Conservation (phyloP, 1,140 invertebrate species). For the Procambarus clarkii region DNA sequence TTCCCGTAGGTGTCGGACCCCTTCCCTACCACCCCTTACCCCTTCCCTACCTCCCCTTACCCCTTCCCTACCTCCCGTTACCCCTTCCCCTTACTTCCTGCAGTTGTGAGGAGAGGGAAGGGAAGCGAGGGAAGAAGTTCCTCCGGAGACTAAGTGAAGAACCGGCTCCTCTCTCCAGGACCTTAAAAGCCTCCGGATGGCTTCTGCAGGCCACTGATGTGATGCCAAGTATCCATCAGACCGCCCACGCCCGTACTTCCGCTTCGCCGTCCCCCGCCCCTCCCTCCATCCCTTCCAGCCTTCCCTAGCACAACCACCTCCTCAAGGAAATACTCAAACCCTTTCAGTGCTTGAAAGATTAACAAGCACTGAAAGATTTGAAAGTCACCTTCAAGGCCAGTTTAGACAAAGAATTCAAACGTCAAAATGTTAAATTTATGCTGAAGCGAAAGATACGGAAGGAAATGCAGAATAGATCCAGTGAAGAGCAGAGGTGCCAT, state of each 20-base stretch:
- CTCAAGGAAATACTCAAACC: no score
- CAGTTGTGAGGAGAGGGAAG: neutral
- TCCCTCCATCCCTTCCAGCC: neutral
- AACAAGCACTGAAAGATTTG: no score
- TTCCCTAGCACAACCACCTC: neutral
- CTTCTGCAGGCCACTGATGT: neutral
- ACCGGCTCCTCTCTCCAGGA: neutral
- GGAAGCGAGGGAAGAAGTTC: neutral
- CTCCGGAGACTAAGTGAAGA: neutral
- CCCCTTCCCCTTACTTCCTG: neutral
- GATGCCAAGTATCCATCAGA: neutral
- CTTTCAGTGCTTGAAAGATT: no score
- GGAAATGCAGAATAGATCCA: no score
- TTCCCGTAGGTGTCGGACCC: neutral
- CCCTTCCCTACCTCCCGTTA: no score
- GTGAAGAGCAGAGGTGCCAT: no score
- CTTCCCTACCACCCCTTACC: no score
- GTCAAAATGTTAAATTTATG: no score
- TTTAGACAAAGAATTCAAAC: no score
- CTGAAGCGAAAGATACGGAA: no score
- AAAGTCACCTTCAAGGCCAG: no score
- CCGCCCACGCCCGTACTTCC: neutral
- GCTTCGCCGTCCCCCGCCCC: neutral
- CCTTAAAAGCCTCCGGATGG: slow-evolving; percentile 5
- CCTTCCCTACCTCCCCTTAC: neutral